Evolutionary conservation across 2,888 invertebrate genomes (phyloP).

Genomic region (Linnaemya tessellans): DNA sequence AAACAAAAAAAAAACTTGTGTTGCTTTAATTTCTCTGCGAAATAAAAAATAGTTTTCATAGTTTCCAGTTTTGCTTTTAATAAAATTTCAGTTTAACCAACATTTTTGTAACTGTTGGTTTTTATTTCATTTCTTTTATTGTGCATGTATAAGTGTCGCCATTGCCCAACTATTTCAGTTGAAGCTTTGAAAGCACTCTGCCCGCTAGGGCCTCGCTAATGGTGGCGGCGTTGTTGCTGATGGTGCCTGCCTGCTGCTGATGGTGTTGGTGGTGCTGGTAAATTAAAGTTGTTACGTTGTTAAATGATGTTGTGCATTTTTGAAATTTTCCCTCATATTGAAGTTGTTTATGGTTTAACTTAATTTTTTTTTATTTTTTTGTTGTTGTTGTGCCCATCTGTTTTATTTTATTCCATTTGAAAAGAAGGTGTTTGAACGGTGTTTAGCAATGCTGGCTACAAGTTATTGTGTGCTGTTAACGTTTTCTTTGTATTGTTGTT

Average conservation of each 20-base stretch:
- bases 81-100: conserved; percentile 28
- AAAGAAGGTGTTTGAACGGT: conserved; percentile 61
- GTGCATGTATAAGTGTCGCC: not conserved
- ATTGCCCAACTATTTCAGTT: conserved; percentile 36
- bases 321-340: conserved; percentile 51
- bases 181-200: not conserved
- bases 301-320: conserved; percentile 65
- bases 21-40: conserved; percentile 32
- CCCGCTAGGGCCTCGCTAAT: not conserved
- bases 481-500: conserved; percentile 29
- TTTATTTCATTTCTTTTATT: conserved; percentile 32
- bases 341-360: conserved; percentile 51
- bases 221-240: not conserved
- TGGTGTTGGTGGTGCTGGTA: not conserved
- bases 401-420: not conserved
- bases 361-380: conserved; percentile 43
- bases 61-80: conserved; percentile 26
- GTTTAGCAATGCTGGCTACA: conserved; percentile 36
- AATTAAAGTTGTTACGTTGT: conserved; percentile 52
- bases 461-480: not conserved
- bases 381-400: not conserved
- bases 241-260: not conserved
- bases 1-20: conserved; percentile 15
- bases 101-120: conserved; percentile 13
- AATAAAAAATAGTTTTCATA: conserved; percentile 23